Evolutionary conservation across 2,113 vertebrate genomes (phyloP), one percentile per base, ranked within the genome.

Genomic region (Mastomys coucha): DNA sequence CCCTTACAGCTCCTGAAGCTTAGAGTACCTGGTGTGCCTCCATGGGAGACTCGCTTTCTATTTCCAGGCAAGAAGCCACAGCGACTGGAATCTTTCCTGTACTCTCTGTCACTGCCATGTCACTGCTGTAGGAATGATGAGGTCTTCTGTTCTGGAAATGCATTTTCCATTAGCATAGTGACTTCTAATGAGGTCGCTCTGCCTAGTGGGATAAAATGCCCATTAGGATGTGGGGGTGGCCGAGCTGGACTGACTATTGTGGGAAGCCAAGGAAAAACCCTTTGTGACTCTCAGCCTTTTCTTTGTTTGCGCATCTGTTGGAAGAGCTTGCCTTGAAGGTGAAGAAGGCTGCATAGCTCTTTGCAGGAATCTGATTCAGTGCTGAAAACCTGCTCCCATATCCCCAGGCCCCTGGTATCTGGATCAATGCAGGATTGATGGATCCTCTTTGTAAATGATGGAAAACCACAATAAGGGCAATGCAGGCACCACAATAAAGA

Each of bases 11-110:
- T 65, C 58, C 26, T 2, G 58, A 85, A 85, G 36, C 24, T 24
- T 58, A 7, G 39, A 0, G 14, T 0, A 13, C 58, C 28, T 95
- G 2, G 0, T 3, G 69, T 33, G 7, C 96, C 96, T 96, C 80
- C 87, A 94, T 33, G 0, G 39, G 53, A 51, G 49, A 20, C 0
- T 75, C 78, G 33, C 91, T 89, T 86, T 84, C 56, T n/a, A 89
- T 93, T 98, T 97, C 75, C 92, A 96, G 96, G 95, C 93, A 49
- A 91, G 94, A 94, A 96, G 81, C 58, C 49, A 2, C 60, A 45
- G 93, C n/a, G 56, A 95, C 89, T 89, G 31, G 93, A 70, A 91
- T 96, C 96, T 93, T 94, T 31, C 91, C 42, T 91, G 95, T 90
- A 13, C 6, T 67, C 96, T 93, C 82, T 97, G 81, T n/a, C 93